phyloP scores from a whole-genome alignment of 2,888 invertebrate species.

The Lasioglossum zephyrum region DNA sequence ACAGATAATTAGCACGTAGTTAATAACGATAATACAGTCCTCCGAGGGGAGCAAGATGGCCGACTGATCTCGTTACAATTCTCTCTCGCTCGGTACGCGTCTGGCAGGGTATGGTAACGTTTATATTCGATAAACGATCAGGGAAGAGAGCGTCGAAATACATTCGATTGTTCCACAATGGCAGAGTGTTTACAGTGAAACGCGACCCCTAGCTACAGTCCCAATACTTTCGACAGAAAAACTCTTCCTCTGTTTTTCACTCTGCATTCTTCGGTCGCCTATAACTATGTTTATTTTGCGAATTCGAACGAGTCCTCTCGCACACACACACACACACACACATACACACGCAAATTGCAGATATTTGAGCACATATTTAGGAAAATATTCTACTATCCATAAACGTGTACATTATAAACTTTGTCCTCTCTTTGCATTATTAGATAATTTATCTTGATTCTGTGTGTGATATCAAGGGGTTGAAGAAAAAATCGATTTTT shows the following conservation, averaged over 20 bases:
- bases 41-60: not conserved
- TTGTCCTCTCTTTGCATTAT: too few relatives aligned
- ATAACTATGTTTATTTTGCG: too few relatives aligned
- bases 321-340: too few relatives aligned
- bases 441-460: too few relatives aligned
- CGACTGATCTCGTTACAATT: not conserved
- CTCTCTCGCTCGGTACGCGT: not conserved
- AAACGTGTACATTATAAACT: too few relatives aligned
- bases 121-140: not conserved
- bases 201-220: not conserved
- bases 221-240: not conserved
- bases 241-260: not conserved
- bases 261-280: not conserved
- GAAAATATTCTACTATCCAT: too few relatives aligned
- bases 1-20: slow-evolving; percentile 51
- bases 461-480: too few relatives aligned
- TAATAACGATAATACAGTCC: slow-evolving; percentile 44
- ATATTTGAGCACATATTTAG: too few relatives aligned
- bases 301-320: too few relatives aligned
- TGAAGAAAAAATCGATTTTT: not conserved
- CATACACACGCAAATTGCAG: too few relatives aligned
- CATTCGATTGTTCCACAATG: not conserved
- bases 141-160: not conserved
- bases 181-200: not conserved
- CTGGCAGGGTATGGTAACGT: not conserved